Conservation (phyloP, 2,113 vertebrate genomes). For the Thryonomys swinderianus region DNA sequence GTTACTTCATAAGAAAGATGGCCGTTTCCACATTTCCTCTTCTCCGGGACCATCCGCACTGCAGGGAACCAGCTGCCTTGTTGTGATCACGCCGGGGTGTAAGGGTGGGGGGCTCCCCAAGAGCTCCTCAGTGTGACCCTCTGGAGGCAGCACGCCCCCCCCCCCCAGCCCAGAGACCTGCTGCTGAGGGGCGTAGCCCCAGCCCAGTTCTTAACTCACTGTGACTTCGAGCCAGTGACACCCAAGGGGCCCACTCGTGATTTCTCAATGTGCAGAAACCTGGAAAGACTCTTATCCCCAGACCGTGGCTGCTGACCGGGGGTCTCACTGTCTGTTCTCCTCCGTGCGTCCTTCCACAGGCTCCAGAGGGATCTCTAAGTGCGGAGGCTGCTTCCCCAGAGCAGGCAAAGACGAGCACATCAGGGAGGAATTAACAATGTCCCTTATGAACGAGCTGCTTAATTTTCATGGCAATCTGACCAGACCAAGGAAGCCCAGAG, state of each 20-base stretch:
- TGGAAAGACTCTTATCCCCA: too few relatives aligned
- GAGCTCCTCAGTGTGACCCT: not conserved
- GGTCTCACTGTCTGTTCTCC: not conserved
- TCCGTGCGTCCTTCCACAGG: not conserved
- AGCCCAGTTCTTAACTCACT: not conserved
- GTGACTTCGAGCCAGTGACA: not conserved
- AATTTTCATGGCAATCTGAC: not conserved
- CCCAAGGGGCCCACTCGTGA: not conserved
- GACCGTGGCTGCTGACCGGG: not conserved
- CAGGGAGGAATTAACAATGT: not conserved
- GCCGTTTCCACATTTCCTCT: not conserved
- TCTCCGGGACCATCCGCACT: not conserved
- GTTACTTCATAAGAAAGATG: not conserved
- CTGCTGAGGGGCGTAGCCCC: not conserved
- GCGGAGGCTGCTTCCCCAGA: not conserved
- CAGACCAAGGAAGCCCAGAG: not conserved
- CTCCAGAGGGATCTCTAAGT: not conserved
- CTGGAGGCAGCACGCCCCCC: not conserved
- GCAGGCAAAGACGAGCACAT: not conserved
- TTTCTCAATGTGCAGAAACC: not conserved
- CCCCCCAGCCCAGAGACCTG: not conserved
- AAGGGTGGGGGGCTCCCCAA: not conserved
- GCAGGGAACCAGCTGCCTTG: not conserved
- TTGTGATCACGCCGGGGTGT: not conserved
- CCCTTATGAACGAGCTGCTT: not conserved